Evolutionary conservation across 53 echinoderm and acorn worm genomes (phyloP), one percentile per base, ranked within the genome.

Genomic region (Pentamera pediparva): DNA sequence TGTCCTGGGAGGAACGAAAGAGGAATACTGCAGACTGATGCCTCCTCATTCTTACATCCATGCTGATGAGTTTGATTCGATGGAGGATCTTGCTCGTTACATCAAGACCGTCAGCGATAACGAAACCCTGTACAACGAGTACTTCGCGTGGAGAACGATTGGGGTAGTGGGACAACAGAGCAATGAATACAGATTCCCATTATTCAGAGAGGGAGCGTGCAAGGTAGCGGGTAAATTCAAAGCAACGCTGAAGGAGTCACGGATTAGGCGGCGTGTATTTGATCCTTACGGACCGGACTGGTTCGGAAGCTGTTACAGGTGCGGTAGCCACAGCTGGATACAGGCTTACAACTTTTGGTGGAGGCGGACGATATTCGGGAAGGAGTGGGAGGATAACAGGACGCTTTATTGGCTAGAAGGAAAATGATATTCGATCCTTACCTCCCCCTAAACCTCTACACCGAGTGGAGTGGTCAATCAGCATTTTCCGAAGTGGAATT

Each of bases 11-110:
- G 71, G 50, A 47, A 48, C 71, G 33, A 70, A 49, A 31, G 51
- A 50, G 33, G 71, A 70, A 31, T 70, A 70, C 32, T 8, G n/a
- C 6, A 70, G 18, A 29, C 22, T 70, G 51, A 36, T 36, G 65
- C 71, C 71, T 9, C 71, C 71, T 17, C 50, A 51, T 41, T 70
- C 71, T 12, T 70, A 50, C 51, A 70, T 70, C 34, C 52, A 70
- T 35, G 71, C 51, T 29, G 71, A 70, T 31, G 43, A 70, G 28
- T 70, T 70, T 28, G 19, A 13, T 3, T 70, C 71, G 21, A 24
- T 70, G 51, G 33, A 49, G 13, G 71, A 32, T 12, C 32, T 70
- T 13, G 71, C 71, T 2, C 30, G 17, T 70, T 70, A 70, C 43
- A 70, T 70, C 32, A 70, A 32, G 8, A 50, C 11, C 4, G 71